Conservation (phyloP, 2,888 invertebrate genomes). For the Stictocephala bisonia region DNA sequence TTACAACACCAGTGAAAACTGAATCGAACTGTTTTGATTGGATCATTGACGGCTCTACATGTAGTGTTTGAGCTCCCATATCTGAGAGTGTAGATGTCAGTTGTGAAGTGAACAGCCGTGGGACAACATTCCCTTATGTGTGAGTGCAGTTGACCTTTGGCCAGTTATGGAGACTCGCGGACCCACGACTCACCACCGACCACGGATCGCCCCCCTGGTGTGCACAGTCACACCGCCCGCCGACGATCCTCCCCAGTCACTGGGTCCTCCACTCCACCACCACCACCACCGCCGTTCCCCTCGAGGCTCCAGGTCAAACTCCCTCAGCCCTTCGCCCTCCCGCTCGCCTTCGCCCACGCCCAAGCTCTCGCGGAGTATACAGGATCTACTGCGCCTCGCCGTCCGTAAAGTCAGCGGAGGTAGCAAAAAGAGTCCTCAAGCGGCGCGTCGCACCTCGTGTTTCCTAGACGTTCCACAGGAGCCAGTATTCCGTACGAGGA, state of each 20-base stretch:
- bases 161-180: slow-evolving; percentile 11
- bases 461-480: slow-evolving; percentile 63
- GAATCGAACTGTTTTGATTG: no score
- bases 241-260: slow-evolving; percentile 33
- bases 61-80: slow-evolving; percentile 1
- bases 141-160: background rate
- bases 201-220: slow-evolving; percentile 43
- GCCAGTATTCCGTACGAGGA: slow-evolving; percentile 77
- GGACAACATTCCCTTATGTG: background rate
- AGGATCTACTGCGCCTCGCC: slow-evolving; percentile 48
- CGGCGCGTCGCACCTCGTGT: slow-evolving; percentile 67
- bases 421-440: slow-evolving; percentile 41
- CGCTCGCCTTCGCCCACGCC: slow-evolving; percentile 48
- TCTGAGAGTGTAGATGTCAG: background rate
- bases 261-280: slow-evolving; percentile 41
- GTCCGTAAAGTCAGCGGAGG: slow-evolving; percentile 44
- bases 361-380: slow-evolving; percentile 37
- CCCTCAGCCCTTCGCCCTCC: slow-evolving; percentile 46
- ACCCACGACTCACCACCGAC: background rate
- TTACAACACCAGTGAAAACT: no score
- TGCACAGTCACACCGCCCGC: slow-evolving; percentile 52
- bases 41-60: no score
- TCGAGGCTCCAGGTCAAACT: slow-evolving; percentile 39
- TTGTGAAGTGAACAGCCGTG: background rate
- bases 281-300: slow-evolving; percentile 7